These are phyloP conservation scores for Arvicanthis niloticus DNA, from an alignment of 2,113 vertebrate genomes.

Conservation along the genomic window DNA sequence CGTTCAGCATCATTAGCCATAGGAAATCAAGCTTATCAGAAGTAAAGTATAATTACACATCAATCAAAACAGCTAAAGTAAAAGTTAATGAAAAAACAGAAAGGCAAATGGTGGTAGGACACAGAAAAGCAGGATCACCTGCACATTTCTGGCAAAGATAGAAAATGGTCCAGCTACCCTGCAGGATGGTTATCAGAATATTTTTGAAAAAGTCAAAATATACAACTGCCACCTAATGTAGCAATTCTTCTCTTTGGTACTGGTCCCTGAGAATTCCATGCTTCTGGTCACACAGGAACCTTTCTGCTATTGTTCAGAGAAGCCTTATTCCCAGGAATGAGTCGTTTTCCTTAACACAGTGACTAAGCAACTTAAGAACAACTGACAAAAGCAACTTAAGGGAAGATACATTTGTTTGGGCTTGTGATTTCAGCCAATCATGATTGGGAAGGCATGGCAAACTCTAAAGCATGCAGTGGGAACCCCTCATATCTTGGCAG, in stretches of 20 bases:
- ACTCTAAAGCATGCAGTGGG: neutral
- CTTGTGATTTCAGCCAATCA: too few species aligned
- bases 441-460: neutral
- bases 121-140: neutral
- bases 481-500: neutral
- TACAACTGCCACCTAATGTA: neutral
- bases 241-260: neutral
- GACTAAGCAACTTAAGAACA: neutral
- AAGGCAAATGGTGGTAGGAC: neutral
- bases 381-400: neutral
- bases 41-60: neutral
- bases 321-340: neutral
- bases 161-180: neutral
- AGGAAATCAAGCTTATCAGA: neutral
- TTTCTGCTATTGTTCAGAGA: neutral
- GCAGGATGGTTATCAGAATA: neutral
- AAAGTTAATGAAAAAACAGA: constrained; percentile 31
- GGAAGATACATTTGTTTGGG: too few species aligned
- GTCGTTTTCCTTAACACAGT: neutral
- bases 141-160: neutral
- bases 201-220: neutral
- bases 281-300: neutral
- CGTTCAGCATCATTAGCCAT: neutral
- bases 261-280: neutral
- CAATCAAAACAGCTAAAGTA: neutral